phyloP scores from a whole-genome alignment of 2,888 invertebrate genomes.

The Pterobdella sp. region DNA sequence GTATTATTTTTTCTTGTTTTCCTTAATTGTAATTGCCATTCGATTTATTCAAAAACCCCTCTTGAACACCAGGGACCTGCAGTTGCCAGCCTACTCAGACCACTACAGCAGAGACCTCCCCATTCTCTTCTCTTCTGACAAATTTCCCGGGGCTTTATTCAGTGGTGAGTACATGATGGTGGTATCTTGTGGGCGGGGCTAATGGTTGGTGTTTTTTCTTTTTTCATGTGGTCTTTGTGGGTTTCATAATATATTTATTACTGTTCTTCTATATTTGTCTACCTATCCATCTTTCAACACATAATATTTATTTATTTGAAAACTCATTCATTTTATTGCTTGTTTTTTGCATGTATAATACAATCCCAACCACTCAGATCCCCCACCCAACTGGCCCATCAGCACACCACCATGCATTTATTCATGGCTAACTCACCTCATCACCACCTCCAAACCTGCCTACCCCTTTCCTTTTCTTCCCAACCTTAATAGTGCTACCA shows the following conservation, averaged over 20 bases:
- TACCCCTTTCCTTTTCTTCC: slow-evolving; percentile 66
- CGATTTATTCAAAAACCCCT: not conserved
- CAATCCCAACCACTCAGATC: not conserved
- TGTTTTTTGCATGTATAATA: not conserved
- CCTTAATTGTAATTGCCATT: not conserved
- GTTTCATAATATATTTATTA: no score
- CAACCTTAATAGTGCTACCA: slow-evolving; percentile 66
- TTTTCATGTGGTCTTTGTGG: no score
- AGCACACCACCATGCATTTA: slow-evolving; percentile 65
- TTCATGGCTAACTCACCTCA: slow-evolving; percentile 53
- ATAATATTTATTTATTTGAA: no score
- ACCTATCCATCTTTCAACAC: no score
- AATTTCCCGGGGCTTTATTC: not conserved
- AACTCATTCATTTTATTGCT: not conserved
- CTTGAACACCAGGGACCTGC: slow-evolving; percentile 11
- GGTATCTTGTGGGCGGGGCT: no score
- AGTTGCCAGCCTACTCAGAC: slow-evolving; percentile 59
- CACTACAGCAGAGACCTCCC: slow-evolving; percentile 83
- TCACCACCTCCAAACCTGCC: slow-evolving; percentile 41
- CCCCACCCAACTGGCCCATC: slow-evolving; percentile 58
- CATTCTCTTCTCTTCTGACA: slow-evolving; percentile 50
- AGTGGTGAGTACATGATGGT: not conserved
- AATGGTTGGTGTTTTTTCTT: no score
- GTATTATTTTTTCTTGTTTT: not conserved
- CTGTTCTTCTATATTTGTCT: no score